Evolutionary conservation across 2,113 vertebrate genomes (phyloP).

Genomic region (Grus americana): DNA sequence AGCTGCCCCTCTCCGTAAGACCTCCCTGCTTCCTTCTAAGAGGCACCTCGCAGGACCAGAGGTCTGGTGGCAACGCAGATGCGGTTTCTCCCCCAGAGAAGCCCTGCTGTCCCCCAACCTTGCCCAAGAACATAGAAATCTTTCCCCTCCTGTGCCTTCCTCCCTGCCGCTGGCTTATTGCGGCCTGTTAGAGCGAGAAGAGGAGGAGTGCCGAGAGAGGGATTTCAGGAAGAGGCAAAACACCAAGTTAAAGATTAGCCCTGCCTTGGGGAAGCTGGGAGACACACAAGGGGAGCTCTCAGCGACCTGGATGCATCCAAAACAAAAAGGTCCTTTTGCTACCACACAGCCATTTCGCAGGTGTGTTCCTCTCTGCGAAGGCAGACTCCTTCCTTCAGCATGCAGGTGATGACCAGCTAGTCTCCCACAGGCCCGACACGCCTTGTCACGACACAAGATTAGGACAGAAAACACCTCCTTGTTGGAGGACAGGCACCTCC

Average conservation of each 20-base stretch:
- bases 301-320: neutral
- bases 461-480: too few species aligned
- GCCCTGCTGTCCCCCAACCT: neutral
- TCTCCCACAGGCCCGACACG: neutral
- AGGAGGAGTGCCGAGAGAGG: neutral
- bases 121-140: neutral
- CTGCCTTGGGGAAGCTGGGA: neutral
- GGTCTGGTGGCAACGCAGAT: neutral
- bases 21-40: neutral
- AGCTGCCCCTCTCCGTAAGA: neutral
- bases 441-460: rapidly evolving
- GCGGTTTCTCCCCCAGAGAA: neutral
- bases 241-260: neutral
- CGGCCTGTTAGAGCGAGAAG: too few species aligned
- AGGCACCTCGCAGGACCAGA: neutral
- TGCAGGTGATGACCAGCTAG: neutral
- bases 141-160: neutral
- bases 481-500: neutral
- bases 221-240: neutral
- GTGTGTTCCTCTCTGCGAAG: rapidly evolving
- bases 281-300: neutral
- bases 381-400: neutral
- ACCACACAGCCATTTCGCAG: neutral
- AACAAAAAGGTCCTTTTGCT: neutral
- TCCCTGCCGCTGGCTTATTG: neutral